Evolutionary conservation across 2,797 vertebrate species (phyloP), one percentile per base, ranked within the genome.

Genomic region (Oreochromis grahami): DNA sequence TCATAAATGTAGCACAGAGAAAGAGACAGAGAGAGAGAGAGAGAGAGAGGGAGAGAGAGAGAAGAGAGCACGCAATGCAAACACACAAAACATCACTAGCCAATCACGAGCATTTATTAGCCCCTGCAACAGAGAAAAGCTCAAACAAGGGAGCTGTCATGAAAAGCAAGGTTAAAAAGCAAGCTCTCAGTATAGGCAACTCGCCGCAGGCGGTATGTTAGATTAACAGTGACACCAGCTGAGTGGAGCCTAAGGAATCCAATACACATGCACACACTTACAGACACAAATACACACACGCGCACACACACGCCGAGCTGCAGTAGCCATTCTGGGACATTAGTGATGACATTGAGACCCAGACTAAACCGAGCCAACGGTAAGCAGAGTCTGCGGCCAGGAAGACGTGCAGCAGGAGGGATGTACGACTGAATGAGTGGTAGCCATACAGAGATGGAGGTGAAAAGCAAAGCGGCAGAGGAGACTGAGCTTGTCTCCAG

Each of bases 211-310:
- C 91, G 76, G 85, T 88, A 86, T 92, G 92, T 92, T 93, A 91
- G 94, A 95, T 95, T 94, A 95, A 95, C 93, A 94, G 82, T 91
- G 92, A 96, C 92, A 94, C 91, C 63, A 90, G 91, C 92, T 88
- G 85, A 93, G 90, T 78, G 84, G 87, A 90, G 92, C 88, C 90
- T 87, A 87, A 94, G 89, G 88, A 94, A 93, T 93, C 92, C 87
- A 93, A 91, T 92, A 84, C 84, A 89, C 83, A 87, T 85, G 84
- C 51, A 80, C 83, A 82, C 83, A 82, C 86, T 51, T 50, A 86
- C 77, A 87, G 70, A 90, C 76, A 79, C 88, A 78, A 76, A 89
- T 81, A 80, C 82, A 83, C 68, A 80, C 82, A 68, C 41, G 1
- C 41, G 52, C 70, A 32, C 76, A 77, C 85, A 86, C 82, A 86